Evolutionary conservation across 2,797 vertebrate genomes (phyloP).

Genomic region (Momotus momota): DNA sequence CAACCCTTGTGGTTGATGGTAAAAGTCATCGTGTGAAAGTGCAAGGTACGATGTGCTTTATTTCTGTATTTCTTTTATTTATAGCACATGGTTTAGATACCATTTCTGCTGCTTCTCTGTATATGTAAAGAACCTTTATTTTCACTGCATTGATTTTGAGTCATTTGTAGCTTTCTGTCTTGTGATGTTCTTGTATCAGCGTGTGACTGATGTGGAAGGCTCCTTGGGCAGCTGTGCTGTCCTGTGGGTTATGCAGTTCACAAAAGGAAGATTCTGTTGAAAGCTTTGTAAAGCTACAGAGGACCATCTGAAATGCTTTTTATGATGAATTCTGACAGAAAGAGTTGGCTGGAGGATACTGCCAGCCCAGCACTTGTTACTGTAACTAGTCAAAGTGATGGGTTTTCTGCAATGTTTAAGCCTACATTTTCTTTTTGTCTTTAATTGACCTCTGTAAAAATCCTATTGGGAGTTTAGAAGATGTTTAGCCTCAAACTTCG

Average conservation of each 20-base stretch:
- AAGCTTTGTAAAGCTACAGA: neutral
- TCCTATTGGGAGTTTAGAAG: neutral
- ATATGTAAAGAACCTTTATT: neutral
- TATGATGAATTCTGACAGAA: constrained; percentile 31
- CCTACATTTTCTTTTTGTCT: neutral
- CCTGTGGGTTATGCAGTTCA: neutral
- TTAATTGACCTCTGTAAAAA: constrained; percentile 32
- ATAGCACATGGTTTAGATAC: neutral
- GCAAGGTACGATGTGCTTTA: neutral
- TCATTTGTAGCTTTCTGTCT: neutral
- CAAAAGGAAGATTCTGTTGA: neutral
- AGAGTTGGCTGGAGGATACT: constrained; percentile 20
- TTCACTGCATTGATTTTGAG: neutral
- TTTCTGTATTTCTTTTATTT: neutral
- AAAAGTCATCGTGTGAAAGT: neutral
- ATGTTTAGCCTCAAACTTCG: neutral
- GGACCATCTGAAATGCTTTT: neutral
- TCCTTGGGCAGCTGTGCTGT: neutral
- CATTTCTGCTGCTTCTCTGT: neutral
- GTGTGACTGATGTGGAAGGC: neutral
- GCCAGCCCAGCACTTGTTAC: neutral
- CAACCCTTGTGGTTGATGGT: neutral
- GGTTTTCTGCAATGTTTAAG: neutral
- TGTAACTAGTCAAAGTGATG: neutral
- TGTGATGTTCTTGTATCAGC: neutral